phyloP scores from a whole-genome alignment of 2,888 invertebrate species.

The Blastobasis adustella region DNA sequence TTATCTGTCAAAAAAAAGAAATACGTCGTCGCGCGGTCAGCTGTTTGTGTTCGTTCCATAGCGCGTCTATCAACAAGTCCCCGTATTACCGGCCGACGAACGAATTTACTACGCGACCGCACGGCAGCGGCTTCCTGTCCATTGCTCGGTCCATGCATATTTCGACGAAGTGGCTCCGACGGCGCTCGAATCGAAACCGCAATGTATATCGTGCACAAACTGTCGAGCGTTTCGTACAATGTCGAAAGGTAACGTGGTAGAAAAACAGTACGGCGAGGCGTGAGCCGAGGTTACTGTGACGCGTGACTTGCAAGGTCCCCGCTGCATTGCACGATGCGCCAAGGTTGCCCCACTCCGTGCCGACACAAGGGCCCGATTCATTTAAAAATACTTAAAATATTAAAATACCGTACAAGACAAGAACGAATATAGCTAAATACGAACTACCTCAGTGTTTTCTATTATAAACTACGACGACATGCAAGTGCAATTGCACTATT shows the following conservation, averaged over 20 bases:
- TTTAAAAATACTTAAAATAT: conserved; percentile 12
- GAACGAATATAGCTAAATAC: no score
- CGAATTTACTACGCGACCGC: conserved; percentile 17
- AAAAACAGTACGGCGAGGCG: conserved; percentile 61
- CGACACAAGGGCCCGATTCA: conserved; percentile 31
- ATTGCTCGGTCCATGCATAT: conserved; percentile 22
- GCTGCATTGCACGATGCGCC: conserved; percentile 74
- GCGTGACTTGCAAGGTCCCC: conserved; percentile 75
- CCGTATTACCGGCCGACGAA: conserved; percentile 21
- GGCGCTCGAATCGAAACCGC: conserved; percentile 17
- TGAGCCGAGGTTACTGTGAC: conserved; percentile 73
- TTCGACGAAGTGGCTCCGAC: no score
- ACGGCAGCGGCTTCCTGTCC: conserved; percentile 16
- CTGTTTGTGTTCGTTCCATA: conserved; percentile 66
- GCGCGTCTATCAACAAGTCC: conserved; percentile 62
- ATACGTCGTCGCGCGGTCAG: conserved; percentile 62
- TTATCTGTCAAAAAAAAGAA: conserved; percentile 61
- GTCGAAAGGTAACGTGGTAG: conserved; percentile 44
- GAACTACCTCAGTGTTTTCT: no score
- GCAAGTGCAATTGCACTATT: conserved; percentile 26
- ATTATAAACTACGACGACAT: not conserved
- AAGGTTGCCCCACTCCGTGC: conserved; percentile 66
- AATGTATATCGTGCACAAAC: conserved; percentile 32
- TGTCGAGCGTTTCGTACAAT: conserved; percentile 23
- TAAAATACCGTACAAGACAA: no score